Base-by-base conservation (phyloP, 2,113 vertebrate genomes). In the Eleginops maclovinus region DNA sequence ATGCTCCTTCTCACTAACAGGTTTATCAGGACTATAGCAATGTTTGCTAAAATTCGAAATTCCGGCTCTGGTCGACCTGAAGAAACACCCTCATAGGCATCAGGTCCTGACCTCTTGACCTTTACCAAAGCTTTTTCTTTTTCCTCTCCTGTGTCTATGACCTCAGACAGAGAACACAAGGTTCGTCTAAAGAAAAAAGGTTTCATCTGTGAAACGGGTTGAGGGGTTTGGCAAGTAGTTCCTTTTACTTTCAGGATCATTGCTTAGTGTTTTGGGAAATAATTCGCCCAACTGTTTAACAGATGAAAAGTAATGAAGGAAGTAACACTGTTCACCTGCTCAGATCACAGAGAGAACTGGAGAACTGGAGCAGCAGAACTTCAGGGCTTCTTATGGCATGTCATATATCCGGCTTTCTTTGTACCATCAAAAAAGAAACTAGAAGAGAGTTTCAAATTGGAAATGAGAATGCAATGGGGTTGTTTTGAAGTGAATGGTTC, bases 21-120 rank as follows among this genome's bases (percentile, higher is more conserved):
- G 79, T 87, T 81, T 28, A 21, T 85, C 74, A 71, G 71, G 78
- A 60, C 51, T 60, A 7, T 50, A 71, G 9, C 28, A 10, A 13
- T 9, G 17, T 49, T 15, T 16, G 44, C 6, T 2, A 1, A 3
- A 31, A 17, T 10, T 1, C 67, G 15, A 62, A 81, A 69, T 24
- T 40, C 4, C 17, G 60, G 4, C 24, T 59, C n/a, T 8, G 24
- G 40, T 36, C 4, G 9, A 62, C 8, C 14, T 17, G 40, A 58
- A n/a, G 21, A 26, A 51, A 26, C 16, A 13, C 47, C 26, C 51
- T 67, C 36, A 26, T 8, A 15, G 26, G 24, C 19, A 11, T 4
- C 22, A n/a, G 3, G 3, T 56, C 55, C 47, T 60, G 53, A 65
- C 24, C 12, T 55, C 22, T 51, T 72, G 13, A 50, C 19, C 43